Conservation (phyloP, 2,888 invertebrate species). For the Acholoe squamosa region DNA sequence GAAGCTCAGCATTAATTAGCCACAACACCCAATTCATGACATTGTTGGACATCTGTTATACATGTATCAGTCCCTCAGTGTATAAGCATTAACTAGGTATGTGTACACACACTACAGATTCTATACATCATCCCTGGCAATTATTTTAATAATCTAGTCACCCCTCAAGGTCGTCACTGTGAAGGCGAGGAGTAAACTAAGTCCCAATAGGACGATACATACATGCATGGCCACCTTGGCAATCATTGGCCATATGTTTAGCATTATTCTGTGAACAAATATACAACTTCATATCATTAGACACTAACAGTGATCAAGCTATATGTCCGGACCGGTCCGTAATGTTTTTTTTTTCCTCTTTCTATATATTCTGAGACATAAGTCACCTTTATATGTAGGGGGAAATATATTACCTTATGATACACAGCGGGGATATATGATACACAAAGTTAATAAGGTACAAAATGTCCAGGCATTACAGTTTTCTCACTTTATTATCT, state of each 20-base stretch:
- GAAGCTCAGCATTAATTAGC: too few relatives aligned
- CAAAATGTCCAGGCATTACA: neutral
- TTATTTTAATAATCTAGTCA: neutral
- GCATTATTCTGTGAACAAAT: constrained; percentile 45
- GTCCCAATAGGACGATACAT: constrained; percentile 5
- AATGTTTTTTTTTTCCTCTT: too few relatives aligned
- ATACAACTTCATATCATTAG: constrained; percentile 38
- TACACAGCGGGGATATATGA: constrained; percentile 6
- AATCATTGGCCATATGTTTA: neutral
- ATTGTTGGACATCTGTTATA: too few relatives aligned
- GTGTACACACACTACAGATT: neutral
- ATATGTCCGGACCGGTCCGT: neutral
- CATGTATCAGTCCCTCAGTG: too few relatives aligned
- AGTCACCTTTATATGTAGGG: neutral
- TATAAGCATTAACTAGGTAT: neutral
- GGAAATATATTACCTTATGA: constrained; percentile 37
- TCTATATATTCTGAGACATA: constrained; percentile 25
- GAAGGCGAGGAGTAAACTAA: constrained; percentile 1
- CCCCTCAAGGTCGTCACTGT: constrained; percentile 3
- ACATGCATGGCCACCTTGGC: neutral
- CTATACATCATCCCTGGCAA: constrained; percentile 19
- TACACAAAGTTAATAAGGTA: constrained; percentile 53
- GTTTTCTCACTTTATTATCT: constrained; percentile 24
- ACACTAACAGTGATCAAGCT: neutral
- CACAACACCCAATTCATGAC: too few relatives aligned